A percentile compares a stretch with the other conserved stretches of the same genome.
Evolutionary conservation across 2,113 vertebrate species (phyloP).

Genomic region (Monarcha castaneiventris): DNA sequence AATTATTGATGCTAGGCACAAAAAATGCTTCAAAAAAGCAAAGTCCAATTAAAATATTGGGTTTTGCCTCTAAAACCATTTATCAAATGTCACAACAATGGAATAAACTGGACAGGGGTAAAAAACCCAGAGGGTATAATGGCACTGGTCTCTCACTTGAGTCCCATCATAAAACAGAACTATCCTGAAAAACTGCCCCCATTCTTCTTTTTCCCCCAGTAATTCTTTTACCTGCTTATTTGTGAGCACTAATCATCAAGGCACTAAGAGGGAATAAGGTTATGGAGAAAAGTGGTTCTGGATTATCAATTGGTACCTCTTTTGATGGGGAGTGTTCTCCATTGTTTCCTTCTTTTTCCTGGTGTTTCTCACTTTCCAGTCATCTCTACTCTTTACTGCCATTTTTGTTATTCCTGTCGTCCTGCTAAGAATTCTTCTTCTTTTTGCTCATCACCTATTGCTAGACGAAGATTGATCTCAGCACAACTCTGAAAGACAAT

Average conservation of each 20-base stretch:
- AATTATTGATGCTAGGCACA: background rate
- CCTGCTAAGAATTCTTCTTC: background rate
- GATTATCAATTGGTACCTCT: background rate
- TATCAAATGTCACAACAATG: background rate
- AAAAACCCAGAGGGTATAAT: background rate
- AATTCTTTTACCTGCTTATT: background rate
- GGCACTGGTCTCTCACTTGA: fast-evolving
- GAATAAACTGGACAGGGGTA: background rate
- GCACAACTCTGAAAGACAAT: background rate
- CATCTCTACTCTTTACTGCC: background rate
- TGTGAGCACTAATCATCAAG: background rate
- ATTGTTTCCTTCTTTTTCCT: background rate
- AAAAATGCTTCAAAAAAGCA: background rate
- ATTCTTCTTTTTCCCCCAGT: background rate
- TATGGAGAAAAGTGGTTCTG: background rate
- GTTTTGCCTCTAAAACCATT: background rate
- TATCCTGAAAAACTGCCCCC: background rate
- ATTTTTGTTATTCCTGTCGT: background rate
- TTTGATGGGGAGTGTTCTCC: background rate
- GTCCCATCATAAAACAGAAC: background rate
- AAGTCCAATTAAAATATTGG: background rate
- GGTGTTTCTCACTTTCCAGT: background rate
- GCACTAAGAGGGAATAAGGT: background rate
- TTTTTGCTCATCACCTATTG: background rate
- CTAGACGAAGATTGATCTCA: background rate